phyloP scores from a whole-genome alignment of 2,113 vertebrate genomes.

The Cardinalis cardinalis region DNA sequence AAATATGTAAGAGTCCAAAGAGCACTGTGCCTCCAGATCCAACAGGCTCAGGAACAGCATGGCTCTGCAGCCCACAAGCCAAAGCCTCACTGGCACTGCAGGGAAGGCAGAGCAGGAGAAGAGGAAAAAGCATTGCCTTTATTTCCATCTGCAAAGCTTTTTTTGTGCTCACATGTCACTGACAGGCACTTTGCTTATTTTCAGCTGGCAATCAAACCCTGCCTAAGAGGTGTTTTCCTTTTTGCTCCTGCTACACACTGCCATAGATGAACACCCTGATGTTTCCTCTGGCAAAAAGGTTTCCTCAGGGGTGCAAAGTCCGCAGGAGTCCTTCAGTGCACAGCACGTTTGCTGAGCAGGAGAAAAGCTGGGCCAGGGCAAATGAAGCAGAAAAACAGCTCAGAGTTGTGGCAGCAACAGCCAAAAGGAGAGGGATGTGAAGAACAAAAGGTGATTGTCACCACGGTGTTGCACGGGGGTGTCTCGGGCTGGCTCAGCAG shows the following conservation, averaged over 20 bases:
- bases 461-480: neutral
- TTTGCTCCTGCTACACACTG: neutral
- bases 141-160: conserved; percentile 43
- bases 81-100: neutral
- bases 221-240: neutral
- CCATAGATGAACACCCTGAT: neutral
- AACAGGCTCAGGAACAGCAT: neutral
- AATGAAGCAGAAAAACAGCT: conserved; percentile 24
- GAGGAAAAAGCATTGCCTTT: conserved; percentile 14
- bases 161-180: conserved; percentile 17
- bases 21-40: neutral
- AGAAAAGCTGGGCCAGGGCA: conserved; percentile 2
- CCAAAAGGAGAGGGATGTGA: neutral
- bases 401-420: neutral
- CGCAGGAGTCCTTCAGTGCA: neutral
- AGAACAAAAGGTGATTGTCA: conserved; percentile 30
- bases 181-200: conserved; percentile 14
- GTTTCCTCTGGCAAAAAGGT: neutral
- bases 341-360: neutral
- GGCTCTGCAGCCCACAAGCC: neutral
- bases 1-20: conserved; percentile 1
- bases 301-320: conserved; percentile 14
- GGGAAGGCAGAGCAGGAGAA: neutral
- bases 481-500: neutral
- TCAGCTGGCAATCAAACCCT: conserved; percentile 22